Evolutionary conservation across 2,888 invertebrate species (phyloP), one percentile per base, ranked within the genome.

Genomic region (Spilosoma lubricipeda): DNA sequence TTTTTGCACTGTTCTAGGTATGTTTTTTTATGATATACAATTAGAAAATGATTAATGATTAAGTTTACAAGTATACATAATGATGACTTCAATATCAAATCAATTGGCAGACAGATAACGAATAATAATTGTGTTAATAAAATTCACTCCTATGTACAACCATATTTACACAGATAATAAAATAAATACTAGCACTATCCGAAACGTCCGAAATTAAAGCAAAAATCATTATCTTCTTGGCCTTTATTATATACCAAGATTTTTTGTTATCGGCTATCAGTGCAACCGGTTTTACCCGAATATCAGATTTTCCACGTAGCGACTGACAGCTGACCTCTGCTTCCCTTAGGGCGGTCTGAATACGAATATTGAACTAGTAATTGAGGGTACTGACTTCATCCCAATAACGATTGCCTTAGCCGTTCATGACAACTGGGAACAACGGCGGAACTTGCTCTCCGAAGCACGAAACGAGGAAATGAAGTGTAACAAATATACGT

Each of bases 41-140:
- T 63, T n/a, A 63, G 45, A 42, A 42, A 70, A 63, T 70, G 20
- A 27, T 63, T 70, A 45, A 70, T 70, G 63, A 70, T 56, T 59
- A 36, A 63, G 42, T 56, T 9, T 30, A 30, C n/a, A 30, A 70
- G 30, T 63, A 20, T 39, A 27, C n/a, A 33, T 2, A 67, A 36
- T 48, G 27, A 68, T 69, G 69, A 56, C 69, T n/a, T 56, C 36
- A 69, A n/a, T 36, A 70, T 59, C 59, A 20, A 20, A 39, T 5
- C 39, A 30, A 63, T 42, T 42, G 30, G 42, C 18, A 27, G 23
- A 30, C 42, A 11, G 30, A 39, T 70, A n/a, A n/a, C 20, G 36
- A 33, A 30, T 59, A 27, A 11, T 9, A n/a, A n/a, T 42, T 30
- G 8, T 2, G 7, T 5, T 23, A 30, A 63, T 23, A 30, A 52